These are phyloP conservation scores for Cydia strobilella DNA, from an alignment of 1,140 invertebrate species.

Conservation along the genomic window DNA sequence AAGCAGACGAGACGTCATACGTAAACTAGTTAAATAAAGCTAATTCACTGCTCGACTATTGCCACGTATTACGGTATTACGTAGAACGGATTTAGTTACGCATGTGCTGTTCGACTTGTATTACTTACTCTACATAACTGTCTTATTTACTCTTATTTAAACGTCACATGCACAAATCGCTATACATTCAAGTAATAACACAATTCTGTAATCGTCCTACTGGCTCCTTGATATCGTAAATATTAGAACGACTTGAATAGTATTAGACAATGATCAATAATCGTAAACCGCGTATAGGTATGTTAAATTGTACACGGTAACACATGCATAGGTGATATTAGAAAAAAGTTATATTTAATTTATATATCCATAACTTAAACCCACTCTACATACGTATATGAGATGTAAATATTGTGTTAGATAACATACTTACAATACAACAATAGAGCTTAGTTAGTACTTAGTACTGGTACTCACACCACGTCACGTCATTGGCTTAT, in stretches of 20 bases:
- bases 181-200: background rate
- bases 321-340: background rate
- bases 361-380: background rate
- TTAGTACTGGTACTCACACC: background rate
- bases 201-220: background rate
- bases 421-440: background rate
- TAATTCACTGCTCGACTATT: constrained; percentile 5
- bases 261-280: constrained; percentile 6
- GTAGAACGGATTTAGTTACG: constrained; percentile 28
- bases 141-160: background rate
- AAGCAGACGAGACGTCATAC: constrained; percentile 24
- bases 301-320: background rate
- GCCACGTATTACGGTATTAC: constrained; percentile 2
- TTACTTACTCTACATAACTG: constrained; percentile 15
- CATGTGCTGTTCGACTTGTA: constrained; percentile 14
- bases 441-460: background rate
- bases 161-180: background rate
- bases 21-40: constrained; percentile 21
- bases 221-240: background rate
- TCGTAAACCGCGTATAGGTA: background rate
- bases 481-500: background rate
- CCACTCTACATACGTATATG: background rate
- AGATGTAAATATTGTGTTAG: background rate
- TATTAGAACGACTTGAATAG: background rate
- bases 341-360: background rate